These are phyloP conservation scores for Dicycla oo DNA, from an alignment of 2,888 invertebrate genomes.

Conservation along the genomic window DNA sequence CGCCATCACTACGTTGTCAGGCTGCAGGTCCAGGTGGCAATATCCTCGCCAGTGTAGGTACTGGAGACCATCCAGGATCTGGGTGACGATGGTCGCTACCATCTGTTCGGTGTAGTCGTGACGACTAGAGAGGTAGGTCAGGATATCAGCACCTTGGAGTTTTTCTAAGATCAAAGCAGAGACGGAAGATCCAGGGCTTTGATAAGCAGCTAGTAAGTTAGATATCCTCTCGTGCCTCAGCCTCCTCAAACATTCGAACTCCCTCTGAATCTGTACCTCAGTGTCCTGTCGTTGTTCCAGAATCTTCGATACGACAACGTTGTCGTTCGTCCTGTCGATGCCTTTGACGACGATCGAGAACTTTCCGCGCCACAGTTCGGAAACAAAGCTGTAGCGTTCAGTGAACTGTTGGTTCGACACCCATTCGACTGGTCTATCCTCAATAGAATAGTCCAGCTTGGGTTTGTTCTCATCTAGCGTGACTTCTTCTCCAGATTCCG, in stretches of 20 bases:
- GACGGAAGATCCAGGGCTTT: constrained; percentile 92
- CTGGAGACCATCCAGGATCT: constrained; percentile 97
- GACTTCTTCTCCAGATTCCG: constrained; percentile 94
- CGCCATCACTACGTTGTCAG: constrained; percentile 98
- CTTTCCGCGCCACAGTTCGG: constrained; percentile 95
- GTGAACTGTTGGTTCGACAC: constrained; percentile 92
- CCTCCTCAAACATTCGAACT: constrained; percentile 95
- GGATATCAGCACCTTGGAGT: constrained; percentile 97
- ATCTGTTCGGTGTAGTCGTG: constrained; percentile 98
- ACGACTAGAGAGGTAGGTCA: constrained; percentile 96
- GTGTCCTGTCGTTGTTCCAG: constrained; percentile 92
- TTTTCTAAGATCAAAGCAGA: constrained; percentile 95
- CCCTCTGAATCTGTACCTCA: constrained; percentile 92
- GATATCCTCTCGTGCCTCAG: constrained; percentile 97
- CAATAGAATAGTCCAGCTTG: constrained; percentile 93
- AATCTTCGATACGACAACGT: constrained; percentile 96
- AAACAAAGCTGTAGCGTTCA: constrained; percentile 95
- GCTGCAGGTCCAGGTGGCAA: constrained; percentile 97
- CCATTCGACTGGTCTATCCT: constrained; percentile 94
- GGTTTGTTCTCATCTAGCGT: constrained; percentile 91
- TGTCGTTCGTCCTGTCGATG: constrained; percentile 93
- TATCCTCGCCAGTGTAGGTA: constrained; percentile 98
- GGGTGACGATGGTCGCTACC: constrained; percentile 96
- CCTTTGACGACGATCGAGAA: constrained; percentile 96
- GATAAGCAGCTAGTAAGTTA: constrained; percentile 93